phyloP scores from a whole-genome alignment of 2,113 vertebrate genomes.

The Chroicocephalus ridibundus region DNA sequence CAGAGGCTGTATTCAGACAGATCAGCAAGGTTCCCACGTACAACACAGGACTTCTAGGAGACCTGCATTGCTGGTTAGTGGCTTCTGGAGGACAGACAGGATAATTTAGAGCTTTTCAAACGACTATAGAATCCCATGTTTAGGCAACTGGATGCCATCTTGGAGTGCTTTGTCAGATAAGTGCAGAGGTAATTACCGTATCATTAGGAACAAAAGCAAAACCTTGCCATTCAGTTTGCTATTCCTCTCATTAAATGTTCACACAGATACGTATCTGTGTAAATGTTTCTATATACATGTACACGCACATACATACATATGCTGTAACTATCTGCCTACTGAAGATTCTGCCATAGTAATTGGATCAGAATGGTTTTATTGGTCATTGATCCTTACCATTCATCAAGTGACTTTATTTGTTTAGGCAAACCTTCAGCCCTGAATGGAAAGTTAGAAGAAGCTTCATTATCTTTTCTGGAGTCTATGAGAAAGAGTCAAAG shows the following conservation, averaged over 20 bases:
- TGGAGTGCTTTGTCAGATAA: neutral
- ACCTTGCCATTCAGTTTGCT: neutral
- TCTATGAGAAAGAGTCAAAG: neutral
- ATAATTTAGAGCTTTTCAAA: neutral
- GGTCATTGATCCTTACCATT: neutral
- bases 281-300: neutral
- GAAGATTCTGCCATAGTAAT: neutral
- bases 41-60: neutral
- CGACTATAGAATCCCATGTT: neutral
- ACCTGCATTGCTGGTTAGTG: neutral
- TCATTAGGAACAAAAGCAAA: neutral
- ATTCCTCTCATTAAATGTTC: neutral
- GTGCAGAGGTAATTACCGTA: neutral
- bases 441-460: neutral
- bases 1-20: neutral
- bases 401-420: neutral
- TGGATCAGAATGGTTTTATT: neutral
- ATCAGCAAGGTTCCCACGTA: neutral
- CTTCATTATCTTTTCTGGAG: neutral
- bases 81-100: neutral
- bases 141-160: neutral
- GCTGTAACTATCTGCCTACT: neutral
- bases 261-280: neutral
- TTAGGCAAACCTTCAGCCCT: neutral
- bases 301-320: fast-evolving